These are phyloP conservation scores for Elegia similella DNA, from an alignment of 2,888 invertebrate species.

Conservation along the genomic window DNA sequence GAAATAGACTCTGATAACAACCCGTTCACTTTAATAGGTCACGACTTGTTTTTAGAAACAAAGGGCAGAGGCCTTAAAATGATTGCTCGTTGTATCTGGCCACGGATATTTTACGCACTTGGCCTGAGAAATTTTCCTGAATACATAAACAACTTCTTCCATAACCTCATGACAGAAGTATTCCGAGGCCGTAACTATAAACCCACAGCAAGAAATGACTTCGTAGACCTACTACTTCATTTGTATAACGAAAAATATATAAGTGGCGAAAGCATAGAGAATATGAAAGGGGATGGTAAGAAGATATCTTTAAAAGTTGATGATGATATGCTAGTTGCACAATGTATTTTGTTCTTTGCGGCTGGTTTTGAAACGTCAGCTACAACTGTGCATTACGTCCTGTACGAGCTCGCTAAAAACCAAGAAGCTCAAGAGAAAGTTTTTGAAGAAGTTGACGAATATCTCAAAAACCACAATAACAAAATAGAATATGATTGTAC, in stretches of 20 bases:
- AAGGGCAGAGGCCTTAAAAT: slow-evolving; percentile 33
- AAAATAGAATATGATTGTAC: slow-evolving; percentile 45
- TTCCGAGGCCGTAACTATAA: slow-evolving; percentile 41
- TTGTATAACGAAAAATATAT: slow-evolving; percentile 42
- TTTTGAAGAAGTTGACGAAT: slow-evolving; percentile 46
- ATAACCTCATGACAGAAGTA: slow-evolving; percentile 35
- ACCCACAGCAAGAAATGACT: slow-evolving; percentile 46
- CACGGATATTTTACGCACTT: slow-evolving; percentile 46
- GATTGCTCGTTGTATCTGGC: slow-evolving; percentile 42
- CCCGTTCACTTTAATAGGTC: slow-evolving; percentile 37
- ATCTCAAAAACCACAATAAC: slow-evolving; percentile 35
- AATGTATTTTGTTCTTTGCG: slow-evolving; percentile 71
- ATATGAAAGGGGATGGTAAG: slow-evolving; percentile 33
- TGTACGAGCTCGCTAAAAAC: slow-evolving; percentile 51
- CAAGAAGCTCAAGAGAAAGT: slow-evolving; percentile 36
- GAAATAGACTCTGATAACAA: slow-evolving; percentile 20
- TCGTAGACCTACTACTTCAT: slow-evolving; percentile 46
- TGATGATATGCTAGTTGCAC: slow-evolving; percentile 68
- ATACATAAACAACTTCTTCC: slow-evolving; percentile 40
- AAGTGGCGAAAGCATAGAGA: slow-evolving; percentile 42
- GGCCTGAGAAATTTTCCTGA: slow-evolving; percentile 37
- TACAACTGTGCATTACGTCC: slow-evolving; percentile 37
- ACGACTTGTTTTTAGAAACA: slow-evolving; percentile 34
- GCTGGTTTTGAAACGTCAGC: slow-evolving; percentile 61
- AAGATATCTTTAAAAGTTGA: slow-evolving; percentile 44